Conservation (phyloP, 37 sponge, comb jelly and placozoan genomes). For the Bolinopsis microptera region DNA sequence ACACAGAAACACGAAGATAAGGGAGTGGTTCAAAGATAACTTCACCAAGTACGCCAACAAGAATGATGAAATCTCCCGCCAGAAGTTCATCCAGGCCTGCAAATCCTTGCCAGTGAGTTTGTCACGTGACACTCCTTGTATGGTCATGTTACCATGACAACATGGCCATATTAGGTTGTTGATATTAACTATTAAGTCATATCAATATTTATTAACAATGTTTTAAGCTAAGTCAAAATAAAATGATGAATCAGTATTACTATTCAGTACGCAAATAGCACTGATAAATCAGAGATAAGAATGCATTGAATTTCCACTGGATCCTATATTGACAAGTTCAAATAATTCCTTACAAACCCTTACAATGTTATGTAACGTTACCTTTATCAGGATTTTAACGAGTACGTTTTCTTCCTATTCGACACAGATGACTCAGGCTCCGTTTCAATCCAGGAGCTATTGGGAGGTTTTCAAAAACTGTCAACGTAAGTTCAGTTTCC, state of each 20-base stretch:
- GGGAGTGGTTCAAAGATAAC: conserved; percentile 39
- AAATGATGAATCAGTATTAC: too few species aligned
- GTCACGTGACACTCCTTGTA: background rate
- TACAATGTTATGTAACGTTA: too few species aligned
- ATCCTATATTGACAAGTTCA: too few species aligned
- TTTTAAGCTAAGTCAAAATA: too few species aligned
- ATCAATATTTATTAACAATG: too few species aligned
- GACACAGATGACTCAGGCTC: conserved; percentile 73
- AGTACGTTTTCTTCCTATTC: conserved; percentile 75
- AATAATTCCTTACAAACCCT: too few species aligned
- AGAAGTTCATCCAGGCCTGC: conserved; percentile 18
- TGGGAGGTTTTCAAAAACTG: conserved; percentile 77
- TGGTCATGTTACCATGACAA: too few species aligned
- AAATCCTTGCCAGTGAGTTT: conserved; percentile 27
- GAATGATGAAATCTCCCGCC: conserved; percentile 16
- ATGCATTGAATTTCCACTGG: too few species aligned
- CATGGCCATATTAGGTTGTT: too few species aligned
- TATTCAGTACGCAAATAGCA: too few species aligned
- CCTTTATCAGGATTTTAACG: conserved; percentile 75
- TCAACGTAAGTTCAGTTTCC: conserved; percentile 69
- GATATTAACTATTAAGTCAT: too few species aligned
- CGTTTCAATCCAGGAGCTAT: conserved; percentile 80
- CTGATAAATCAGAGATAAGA: too few species aligned
- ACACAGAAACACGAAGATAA: conserved; percentile 23
- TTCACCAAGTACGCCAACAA: conserved; percentile 54